phyloP scores from a whole-genome alignment of 2,888 invertebrate genomes.

The Oligia latruncula region DNA sequence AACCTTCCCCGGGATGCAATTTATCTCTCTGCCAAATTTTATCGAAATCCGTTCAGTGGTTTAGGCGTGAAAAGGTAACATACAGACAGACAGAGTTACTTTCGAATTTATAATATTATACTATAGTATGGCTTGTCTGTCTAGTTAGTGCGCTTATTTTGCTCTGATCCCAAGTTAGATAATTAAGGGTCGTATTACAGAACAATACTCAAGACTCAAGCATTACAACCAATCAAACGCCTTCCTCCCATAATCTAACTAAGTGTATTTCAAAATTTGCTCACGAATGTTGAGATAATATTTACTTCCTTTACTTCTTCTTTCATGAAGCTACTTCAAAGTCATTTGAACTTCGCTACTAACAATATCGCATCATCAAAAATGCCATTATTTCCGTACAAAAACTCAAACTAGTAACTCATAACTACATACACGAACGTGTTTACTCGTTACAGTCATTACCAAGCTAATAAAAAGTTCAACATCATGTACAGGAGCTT shows the following conservation, averaged over 20 bases:
- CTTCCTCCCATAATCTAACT: neutral
- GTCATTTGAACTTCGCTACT: neutral
- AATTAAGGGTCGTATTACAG: too few species aligned
- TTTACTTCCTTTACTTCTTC: neutral
- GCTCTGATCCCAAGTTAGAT: neutral
- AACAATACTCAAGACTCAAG: too few species aligned
- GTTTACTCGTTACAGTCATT: constrained; percentile 42
- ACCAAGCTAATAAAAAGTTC: constrained; percentile 62
- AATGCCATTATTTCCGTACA: neutral
- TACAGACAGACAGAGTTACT: too few species aligned
- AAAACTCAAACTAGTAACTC: constrained; percentile 7
- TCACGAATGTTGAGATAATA: neutral
- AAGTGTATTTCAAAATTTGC: neutral
- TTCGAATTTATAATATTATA: too few species aligned
- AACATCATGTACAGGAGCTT: constrained; percentile 44
- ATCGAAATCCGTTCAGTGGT: too few species aligned
- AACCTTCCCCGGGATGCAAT: too few species aligned
- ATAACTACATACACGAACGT: constrained; percentile 9
- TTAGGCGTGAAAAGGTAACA: too few species aligned
- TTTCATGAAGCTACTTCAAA: neutral
- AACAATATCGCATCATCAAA: neutral
- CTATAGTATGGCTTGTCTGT: too few species aligned
- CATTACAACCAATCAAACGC: too few species aligned
- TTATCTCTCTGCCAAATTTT: too few species aligned
- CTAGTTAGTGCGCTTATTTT: neutral